Base-by-base conservation (phyloP, 2,113 vertebrate species). In the Spermophilus dauricus region DNA sequence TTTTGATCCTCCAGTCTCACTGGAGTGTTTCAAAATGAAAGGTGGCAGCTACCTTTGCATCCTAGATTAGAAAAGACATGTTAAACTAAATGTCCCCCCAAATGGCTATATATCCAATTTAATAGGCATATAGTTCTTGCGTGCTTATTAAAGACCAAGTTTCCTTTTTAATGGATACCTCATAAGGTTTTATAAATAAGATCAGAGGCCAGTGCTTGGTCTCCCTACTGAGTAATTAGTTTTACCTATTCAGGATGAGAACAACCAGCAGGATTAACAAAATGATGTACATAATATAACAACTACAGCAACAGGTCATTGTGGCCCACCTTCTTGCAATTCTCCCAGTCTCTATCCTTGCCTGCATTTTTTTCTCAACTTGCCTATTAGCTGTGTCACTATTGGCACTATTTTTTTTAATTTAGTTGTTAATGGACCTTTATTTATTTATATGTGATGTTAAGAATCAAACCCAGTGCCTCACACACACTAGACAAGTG, bases 131-230 rank as follows among this genome's bases (percentile, higher is more conserved):
- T 76, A 2, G 0, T 78, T 97, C 56, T 96, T 56, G 48, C 61
- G 75, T 94, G 83, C 91, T 97, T 98, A 98, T 98, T 98, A 98
- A 96, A 97, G 83, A 97, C 83, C 76, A 97, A 92, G 61, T 97
- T 97, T 69, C 88, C 82, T 11, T 98, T 98, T 97, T 92, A 97
- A 90, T 97, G 69, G 82, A 81, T 70, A 97, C n/a, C 81, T 85
- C 96, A 81, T 78, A 84, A 98, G 69, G 34, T 93, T 97, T 97
- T 88, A 85, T 89, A 96, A 98, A 94, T 94, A 92, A 91, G 81
- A 86, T 45, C 69, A 87, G 53, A 97, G 83, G 95, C 72, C 72
- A 22, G 26, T 48, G 34, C 28, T 89, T 30, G 89, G 91, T 94
- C 58, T 58, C 86, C 86, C 89, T 77, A 63, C 80, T 95, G 77